Evolutionary conservation across 2,113 vertebrate genomes (phyloP), one percentile per base, ranked within the genome.

Genomic region (Tretioscincus oriximinensis): DNA sequence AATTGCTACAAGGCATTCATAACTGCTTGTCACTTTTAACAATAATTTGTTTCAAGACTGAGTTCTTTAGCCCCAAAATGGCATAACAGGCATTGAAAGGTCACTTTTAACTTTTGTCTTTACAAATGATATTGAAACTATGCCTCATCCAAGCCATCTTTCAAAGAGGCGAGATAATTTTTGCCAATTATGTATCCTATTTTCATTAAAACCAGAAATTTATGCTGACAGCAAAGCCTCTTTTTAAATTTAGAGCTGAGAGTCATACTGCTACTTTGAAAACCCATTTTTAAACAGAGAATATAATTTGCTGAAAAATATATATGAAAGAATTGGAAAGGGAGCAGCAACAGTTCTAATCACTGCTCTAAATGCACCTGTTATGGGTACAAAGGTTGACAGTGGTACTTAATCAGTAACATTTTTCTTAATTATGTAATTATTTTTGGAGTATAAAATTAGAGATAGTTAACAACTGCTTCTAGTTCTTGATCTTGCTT

Each of bases 351-450:
- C 28, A 11, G 2, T 18, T 1, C n/a, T 28, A 47, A 81, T 87
- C 14, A 47, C 10, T 81, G 9, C 45, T 72, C 51, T 88, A 31
- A 68, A 45, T 71, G 35, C 54, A 75, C 58, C 28, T 54, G 66
- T 73, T 83, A 51, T 11, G 74, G 61, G 10, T 28, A 60, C 64
- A 81, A 54, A 76, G 47, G 5, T 73, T 63, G 67, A 20, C 69
- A 78, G 4, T 14, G 78, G 54, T 47, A n/a, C 29, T 76, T 73
- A 1, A 21, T 11, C 5, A 14, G 9, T 65, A 8, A 78, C 2
- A 63, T 86, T 83, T 74, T 54, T 78, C 22, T 68, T 60, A 78
- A 75, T 86, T 75, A 65, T 73, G 49, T 51, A 16, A 24, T 70
- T 81, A 29, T 51, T 83, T 41, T 45, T 35, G 58, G 77, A 54